Evolutionary conservation across 2,797 vertebrate species (phyloP).

Genomic region (Euphonia xanthogaster): DNA sequence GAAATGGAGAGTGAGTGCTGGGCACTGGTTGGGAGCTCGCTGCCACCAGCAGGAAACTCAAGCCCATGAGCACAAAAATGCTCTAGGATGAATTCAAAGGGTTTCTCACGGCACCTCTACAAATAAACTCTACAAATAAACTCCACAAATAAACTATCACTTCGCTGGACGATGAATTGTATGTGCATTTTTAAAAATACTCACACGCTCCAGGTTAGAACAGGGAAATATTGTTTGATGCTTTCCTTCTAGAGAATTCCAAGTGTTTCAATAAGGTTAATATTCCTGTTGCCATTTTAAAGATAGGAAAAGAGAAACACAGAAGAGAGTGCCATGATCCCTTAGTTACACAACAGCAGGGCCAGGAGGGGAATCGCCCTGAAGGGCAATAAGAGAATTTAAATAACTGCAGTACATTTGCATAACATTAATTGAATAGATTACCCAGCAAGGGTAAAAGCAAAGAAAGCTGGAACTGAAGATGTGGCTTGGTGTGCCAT

Average conservation of each 20-base stretch:
- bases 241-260: neutral
- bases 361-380: neutral
- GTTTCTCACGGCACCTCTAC: neutral
- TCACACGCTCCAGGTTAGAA: neutral
- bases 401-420: neutral
- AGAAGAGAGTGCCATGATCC: neutral
- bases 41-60: rapidly evolving
- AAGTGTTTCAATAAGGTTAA: neutral
- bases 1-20: neutral
- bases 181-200: neutral
- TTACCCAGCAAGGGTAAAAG: neutral
- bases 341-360: neutral
- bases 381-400: neutral
- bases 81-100: neutral
- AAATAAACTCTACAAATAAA: neutral
- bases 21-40: neutral
- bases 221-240: neutral
- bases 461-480: neutral
- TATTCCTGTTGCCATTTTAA: neutral
- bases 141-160: neutral
- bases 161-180: neutral
- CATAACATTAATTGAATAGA: neutral
- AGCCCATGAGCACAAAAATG: neutral
- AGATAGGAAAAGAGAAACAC: neutral
- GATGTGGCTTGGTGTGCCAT: neutral